Conservation (phyloP, 1,140 invertebrate genomes). For the Euura lappo region DNA sequence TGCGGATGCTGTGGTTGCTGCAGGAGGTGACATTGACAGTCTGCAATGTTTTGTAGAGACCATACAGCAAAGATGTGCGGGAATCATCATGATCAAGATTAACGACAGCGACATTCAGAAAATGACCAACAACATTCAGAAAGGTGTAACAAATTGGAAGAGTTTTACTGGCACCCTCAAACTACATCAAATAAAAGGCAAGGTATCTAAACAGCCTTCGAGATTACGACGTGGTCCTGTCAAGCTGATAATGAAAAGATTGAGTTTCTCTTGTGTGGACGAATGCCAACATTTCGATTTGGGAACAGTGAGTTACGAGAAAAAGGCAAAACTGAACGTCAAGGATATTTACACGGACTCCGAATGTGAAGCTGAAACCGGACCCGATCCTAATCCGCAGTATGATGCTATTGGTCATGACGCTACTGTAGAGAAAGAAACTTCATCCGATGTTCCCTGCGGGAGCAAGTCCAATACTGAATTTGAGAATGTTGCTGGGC, state of each 20-base stretch:
- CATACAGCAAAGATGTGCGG: constrained; percentile 6
- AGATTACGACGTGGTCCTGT: neutral
- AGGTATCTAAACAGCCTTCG: neutral
- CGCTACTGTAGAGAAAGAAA: too few relatives aligned
- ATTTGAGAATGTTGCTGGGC: neutral
- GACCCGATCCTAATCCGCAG: too few relatives aligned
- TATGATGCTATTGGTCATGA: too few relatives aligned
- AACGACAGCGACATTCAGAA: neutral
- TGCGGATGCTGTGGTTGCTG: constrained; percentile 15
- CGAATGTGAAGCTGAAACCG: neutral
- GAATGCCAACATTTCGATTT: neutral
- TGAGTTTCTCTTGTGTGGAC: neutral
- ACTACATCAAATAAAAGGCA: neutral
- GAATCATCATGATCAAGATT: neutral
- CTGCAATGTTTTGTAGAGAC: constrained; percentile 8
- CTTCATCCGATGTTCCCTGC: neutral
- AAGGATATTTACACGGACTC: neutral
- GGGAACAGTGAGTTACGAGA: neutral
- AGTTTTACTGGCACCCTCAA: neutral
- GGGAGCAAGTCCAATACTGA: neutral
- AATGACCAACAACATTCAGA: neutral
- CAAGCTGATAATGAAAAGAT: neutral
- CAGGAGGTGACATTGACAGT: constrained; percentile 15
- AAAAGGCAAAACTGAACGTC: neutral
- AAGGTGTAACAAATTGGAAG: neutral